Base-by-base conservation (phyloP, 2,797 vertebrate genomes). In the Myotis vivesi region DNA sequence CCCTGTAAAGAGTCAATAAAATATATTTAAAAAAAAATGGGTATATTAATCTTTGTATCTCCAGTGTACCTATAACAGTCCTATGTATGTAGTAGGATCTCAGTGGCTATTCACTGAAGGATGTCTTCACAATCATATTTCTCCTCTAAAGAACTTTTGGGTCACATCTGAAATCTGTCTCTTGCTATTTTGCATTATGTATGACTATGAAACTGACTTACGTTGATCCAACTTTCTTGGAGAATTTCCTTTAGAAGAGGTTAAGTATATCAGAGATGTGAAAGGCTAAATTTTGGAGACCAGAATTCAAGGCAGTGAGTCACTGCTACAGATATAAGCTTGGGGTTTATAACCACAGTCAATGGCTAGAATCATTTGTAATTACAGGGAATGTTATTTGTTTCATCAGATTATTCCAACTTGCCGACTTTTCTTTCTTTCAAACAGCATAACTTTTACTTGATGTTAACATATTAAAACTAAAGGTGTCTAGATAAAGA, bases 261-360 rank as follows among this genome's bases (percentile, higher is more conserved):
- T 57, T 90, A 19, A 2, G 87, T 89, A 44, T 83, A 66, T 62
- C 28, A 86, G 68, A 33, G 30, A 71, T 69, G 8, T 77, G 30
- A 79, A 92, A 72, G 38, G 25, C 76, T 94, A 73, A 72, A 76
- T 79, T 91, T 73, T 90, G 25, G 38, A 92, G 68, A 94, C 79
- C 19, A 89, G 77, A 81, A 91, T 73, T 75, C 33, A 84, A 83
- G 66, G 57, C 33, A 19, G 22, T 72, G 91, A 87, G 44, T 95
- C 72, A 94, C 69, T 75, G 38, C 28, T 91, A 19, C 22, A 89
- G 75, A 79, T 90, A 64, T 2, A 91, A 91, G 62, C 16, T 72
- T 88, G 16, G 55, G 41, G 23, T 93, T 97, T 90, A 90, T 75
- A 79, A 96, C 77, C 79, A 86, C 53, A 90, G 36, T 86, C 46